Percentiles rank a stretch among this genome's conserved stretches.
phyloP scores from a whole-genome alignment of 2,113 vertebrate genomes.

The Phaethornis superciliosus region DNA sequence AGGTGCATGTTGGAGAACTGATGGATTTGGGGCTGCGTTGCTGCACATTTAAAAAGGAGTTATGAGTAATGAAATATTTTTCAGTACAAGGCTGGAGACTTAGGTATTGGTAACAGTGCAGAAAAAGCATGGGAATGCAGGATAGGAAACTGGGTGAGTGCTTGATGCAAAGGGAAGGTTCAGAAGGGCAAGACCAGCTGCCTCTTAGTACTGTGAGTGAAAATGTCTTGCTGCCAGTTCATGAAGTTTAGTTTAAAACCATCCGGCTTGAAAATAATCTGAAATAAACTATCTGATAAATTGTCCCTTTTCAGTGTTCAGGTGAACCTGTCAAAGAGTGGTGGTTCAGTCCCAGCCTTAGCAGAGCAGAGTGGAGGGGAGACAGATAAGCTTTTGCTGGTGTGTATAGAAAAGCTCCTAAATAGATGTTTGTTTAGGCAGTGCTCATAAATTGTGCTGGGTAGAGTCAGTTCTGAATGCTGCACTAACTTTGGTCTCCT shows the following conservation, averaged over 20 bases:
- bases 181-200: fast-evolving
- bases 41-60: background rate
- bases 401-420: background rate
- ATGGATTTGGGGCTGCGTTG: background rate
- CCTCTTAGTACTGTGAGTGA: background rate
- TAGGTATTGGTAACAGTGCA: background rate
- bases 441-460: background rate
- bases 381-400: background rate
- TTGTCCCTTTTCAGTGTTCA: background rate
- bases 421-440: background rate
- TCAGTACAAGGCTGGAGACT: fast-evolving
- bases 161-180: background rate
- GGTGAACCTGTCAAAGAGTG: background rate
- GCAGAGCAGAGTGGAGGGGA: background rate
- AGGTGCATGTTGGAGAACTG: background rate
- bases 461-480: background rate
- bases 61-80: background rate
- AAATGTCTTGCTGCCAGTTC: background rate
- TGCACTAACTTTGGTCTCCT: background rate
- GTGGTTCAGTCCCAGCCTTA: background rate
- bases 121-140: background rate
- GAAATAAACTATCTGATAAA: background rate
- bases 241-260: background rate
- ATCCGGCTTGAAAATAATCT: background rate
- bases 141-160: background rate